Percentiles rank a stretch among this genome's conserved stretches.
Conservation (phyloP, 1,140 invertebrate genomes). For the Glomeris maerens region DNA sequence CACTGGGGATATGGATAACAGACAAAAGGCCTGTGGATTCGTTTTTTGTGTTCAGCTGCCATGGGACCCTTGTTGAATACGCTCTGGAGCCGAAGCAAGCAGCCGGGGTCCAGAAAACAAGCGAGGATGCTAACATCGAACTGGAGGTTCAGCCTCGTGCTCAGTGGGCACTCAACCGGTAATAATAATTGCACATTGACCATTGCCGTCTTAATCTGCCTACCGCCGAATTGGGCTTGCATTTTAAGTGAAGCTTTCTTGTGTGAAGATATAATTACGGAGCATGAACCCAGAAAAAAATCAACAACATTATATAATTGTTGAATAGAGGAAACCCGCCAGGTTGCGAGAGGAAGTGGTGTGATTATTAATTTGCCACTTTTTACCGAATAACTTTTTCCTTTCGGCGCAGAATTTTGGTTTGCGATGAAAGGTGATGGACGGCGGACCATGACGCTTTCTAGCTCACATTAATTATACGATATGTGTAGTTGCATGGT, state of each 20-base stretch:
- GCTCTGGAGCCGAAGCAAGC: constrained; percentile 66
- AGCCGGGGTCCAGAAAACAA: constrained; percentile 60
- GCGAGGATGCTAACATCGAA: constrained; percentile 79
- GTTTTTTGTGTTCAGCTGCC: constrained; percentile 75
- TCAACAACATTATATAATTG: no score
- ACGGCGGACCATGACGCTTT: no score
- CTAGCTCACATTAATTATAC: no score
- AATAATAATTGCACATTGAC: constrained; percentile 4
- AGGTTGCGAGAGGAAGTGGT: no score
- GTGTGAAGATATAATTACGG: not conserved
- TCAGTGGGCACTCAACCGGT: constrained; percentile 59
- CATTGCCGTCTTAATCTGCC: not conserved
- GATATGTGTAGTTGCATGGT: no score
- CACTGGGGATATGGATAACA: no score
- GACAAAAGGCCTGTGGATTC: constrained; percentile 53
- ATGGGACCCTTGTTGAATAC: constrained; percentile 77
- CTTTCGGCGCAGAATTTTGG: no score
- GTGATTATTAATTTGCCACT: no score
- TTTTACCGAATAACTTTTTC: no score
- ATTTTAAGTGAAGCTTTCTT: not conserved
- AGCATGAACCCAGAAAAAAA: no score
- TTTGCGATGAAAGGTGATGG: no score
- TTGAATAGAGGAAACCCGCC: no score
- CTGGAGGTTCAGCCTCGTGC: constrained; percentile 68
- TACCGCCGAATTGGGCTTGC: not conserved